Evolutionary conservation across 2,888 invertebrate species (phyloP), one percentile per base, ranked within the genome.

Genomic region (Nycteola revayana): DNA sequence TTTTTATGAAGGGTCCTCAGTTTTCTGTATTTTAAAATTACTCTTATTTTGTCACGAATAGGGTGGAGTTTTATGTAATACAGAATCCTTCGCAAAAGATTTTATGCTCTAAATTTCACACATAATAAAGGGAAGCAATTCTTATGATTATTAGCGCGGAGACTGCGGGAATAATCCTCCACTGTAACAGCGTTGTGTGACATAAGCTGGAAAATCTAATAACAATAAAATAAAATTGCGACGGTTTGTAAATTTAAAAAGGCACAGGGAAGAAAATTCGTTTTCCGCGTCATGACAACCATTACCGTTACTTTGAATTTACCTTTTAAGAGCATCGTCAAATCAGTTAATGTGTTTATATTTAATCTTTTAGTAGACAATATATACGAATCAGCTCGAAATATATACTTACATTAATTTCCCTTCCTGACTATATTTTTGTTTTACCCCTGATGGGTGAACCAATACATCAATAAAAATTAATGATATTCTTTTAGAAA

Each of bases 211-310:
- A 85, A 88, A 88, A 85, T 87, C 85, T 87, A 85, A 88, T 88
- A 87, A 87, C 88, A 88, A 87, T 88, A 88, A 88, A 88, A 87
- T 84, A 85, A 81, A 87, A 88, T 88, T 88, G 89, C 86, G 68
- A 72, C 78, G 79, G 82, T 87, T 86, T 87, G 86, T 83, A 84
- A 83, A 84, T 87, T 86, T 79, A 79, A 81, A 85, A 83, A 83
- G 64, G 77, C 71, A 81, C 66, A 78, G 83, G 85, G 82, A 79
- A 77, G 79, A 74, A 79, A 83, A 82, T 84, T 85, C 82, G 83
- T 81, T 86, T 84, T 78, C 69, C 73, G 75, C 76, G 63, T 75
- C 80, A 63, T 75, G 81, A 78, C 81, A 76, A 69, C 80, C 82
- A 82, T 82, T 84, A 85, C 75, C 86, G 79, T 86, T 85, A 86